phyloP scores from a whole-genome alignment of 2,888 invertebrate species.

The Enchytraeus crypticus region DNA sequence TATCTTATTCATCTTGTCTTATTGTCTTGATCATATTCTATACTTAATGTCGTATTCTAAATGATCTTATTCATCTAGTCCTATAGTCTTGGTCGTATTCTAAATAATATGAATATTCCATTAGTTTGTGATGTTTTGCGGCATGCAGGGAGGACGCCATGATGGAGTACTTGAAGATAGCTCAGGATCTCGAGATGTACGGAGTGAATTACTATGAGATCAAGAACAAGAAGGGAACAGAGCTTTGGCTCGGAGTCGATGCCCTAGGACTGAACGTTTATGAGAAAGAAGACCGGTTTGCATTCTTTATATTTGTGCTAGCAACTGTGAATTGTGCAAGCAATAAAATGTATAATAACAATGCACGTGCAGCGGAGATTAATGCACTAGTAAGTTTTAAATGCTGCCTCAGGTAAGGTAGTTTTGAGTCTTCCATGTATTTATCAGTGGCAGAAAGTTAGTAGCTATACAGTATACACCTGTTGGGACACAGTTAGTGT shows the following conservation, averaged over 20 bases:
- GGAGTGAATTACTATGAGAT: constrained; percentile 99
- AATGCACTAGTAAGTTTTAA: too few species aligned
- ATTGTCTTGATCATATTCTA: background rate
- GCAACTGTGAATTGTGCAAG: background rate
- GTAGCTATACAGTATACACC: too few species aligned
- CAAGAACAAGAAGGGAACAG: constrained; percentile 97
- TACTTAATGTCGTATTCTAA: background rate
- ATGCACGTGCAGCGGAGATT: too few species aligned
- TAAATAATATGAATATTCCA: background rate
- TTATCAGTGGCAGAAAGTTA: background rate
- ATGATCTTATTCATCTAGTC: background rate
- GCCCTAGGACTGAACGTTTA: constrained; percentile 85
- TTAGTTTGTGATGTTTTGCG: too few species aligned
- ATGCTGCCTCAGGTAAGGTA: too few species aligned
- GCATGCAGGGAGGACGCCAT: constrained; percentile 75
- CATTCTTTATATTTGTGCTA: too few species aligned
- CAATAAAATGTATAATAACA: too few species aligned
- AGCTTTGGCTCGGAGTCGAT: constrained; percentile 91
- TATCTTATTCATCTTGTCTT: too few species aligned
- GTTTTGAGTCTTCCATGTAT: background rate
- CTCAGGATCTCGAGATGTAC: constrained; percentile 56
- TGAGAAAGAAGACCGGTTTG: constrained; percentile 89
- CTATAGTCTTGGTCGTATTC: background rate
- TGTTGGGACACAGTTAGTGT: too few species aligned
- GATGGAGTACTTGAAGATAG: constrained; percentile 82